Evolutionary conservation across 30 jellyfish, hydroid and myxozoan genomes (phyloP).

Genomic region (Turritopsis rubra): DNA sequence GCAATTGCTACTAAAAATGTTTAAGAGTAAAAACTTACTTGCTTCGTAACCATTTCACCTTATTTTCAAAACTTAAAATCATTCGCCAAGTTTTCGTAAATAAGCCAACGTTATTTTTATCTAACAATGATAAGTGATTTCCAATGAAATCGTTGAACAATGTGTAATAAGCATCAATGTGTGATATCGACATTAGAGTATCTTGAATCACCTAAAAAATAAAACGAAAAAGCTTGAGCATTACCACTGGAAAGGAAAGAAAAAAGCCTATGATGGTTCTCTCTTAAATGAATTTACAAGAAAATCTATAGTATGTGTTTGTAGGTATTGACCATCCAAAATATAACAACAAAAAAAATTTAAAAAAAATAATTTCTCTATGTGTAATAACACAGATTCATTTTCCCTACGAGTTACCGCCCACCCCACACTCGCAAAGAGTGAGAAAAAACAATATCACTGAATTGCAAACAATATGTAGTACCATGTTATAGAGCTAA

Average conservation of each 20-base stretch:
- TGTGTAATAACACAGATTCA: too few relatives aligned
- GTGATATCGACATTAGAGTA: conserved; percentile 54
- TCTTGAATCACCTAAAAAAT: conserved; percentile 52
- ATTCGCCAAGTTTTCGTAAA: conserved; percentile 63
- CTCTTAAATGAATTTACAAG: too few relatives aligned
- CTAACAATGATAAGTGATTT: conserved; percentile 41
- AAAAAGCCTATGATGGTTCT: too few relatives aligned
- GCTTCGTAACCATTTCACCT: conserved; percentile 55
- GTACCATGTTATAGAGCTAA: too few relatives aligned
- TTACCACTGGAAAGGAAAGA: background rate
- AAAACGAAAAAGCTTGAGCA: background rate
- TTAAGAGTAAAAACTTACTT: conserved; percentile 20
- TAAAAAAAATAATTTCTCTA: too few relatives aligned
- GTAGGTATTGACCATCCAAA: too few relatives aligned
- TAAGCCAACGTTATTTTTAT: conserved; percentile 52
- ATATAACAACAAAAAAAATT: too few relatives aligned
- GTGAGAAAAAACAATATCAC: background rate
- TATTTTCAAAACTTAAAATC: conserved; percentile 68
- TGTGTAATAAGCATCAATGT: conserved; percentile 70
- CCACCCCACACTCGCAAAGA: too few relatives aligned
- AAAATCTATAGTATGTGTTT: too few relatives aligned
- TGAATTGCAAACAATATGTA: background rate
- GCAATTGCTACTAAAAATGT: too few relatives aligned
- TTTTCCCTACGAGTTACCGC: too few relatives aligned
- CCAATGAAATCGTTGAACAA: conserved; percentile 78